These are phyloP conservation scores for Oxycera nigricornis DNA, from an alignment of 2,888 invertebrate species.

Conservation along the genomic window DNA sequence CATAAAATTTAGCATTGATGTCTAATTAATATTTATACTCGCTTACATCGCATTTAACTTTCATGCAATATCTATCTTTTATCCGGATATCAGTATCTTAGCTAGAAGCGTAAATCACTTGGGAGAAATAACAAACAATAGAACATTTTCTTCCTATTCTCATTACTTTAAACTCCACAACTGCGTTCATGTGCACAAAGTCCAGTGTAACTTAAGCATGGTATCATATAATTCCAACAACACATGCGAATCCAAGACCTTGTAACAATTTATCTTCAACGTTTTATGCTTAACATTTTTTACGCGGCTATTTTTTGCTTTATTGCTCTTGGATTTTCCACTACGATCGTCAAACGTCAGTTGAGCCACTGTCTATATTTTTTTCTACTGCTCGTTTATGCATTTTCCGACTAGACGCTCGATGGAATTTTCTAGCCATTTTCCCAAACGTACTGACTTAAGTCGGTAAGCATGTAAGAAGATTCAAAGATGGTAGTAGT, in stretches of 20 bases:
- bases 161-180: too few relatives aligned
- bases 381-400: slow-evolving; percentile 1
- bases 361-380: neutral
- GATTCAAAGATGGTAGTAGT: neutral
- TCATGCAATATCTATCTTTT: too few relatives aligned
- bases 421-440: neutral
- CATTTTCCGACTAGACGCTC: neutral
- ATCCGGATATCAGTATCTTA: too few relatives aligned
- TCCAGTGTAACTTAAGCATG: too few relatives aligned
- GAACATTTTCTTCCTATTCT: too few relatives aligned
- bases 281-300: neutral
- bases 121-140: too few relatives aligned
- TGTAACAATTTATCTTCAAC: neutral
- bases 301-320: neutral
- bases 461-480: neutral
- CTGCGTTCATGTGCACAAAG: neutral
- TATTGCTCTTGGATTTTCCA: neutral
- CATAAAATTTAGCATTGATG: too few relatives aligned
- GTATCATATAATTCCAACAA: too few relatives aligned
- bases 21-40: too few relatives aligned
- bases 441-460: neutral
- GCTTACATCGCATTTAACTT: too few relatives aligned
- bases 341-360: slow-evolving; percentile 2
- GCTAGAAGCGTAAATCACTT: too few relatives aligned
- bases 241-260: neutral